Conservation (phyloP, 1,140 invertebrate species). For the Drosophila azteca region DNA sequence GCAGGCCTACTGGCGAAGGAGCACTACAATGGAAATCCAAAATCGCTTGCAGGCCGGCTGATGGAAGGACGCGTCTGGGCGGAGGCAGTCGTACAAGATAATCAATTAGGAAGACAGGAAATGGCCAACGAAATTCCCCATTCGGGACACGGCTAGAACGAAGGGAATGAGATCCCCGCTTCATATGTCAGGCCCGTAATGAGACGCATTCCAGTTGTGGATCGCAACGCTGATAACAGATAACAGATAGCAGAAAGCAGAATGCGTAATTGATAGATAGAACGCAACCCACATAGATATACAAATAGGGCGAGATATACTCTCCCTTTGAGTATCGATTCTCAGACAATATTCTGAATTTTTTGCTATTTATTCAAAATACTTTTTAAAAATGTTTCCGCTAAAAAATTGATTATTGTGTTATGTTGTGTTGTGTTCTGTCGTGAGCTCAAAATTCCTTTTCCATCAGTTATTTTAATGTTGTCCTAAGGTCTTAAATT, state of each 20-base stretch:
- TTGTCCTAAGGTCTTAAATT: too few species aligned
- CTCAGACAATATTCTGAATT: too few species aligned
- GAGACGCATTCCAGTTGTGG: constrained; percentile 17
- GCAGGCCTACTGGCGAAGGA: constrained; percentile 43
- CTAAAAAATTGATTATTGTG: too few species aligned
- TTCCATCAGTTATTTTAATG: too few species aligned
- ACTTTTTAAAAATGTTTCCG: too few species aligned
- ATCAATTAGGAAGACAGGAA: constrained; percentile 21
- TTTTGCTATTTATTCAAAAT: too few species aligned
- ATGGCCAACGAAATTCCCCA: constrained; percentile 12
- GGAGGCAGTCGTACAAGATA: constrained; percentile 16
- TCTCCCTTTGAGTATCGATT: too few species aligned
- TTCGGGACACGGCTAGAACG: too few species aligned
- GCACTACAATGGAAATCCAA: constrained; percentile 37
- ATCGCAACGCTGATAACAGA: background rate
- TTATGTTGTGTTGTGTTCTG: too few species aligned
- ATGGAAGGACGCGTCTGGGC: constrained; percentile 24
- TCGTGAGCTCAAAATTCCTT: too few species aligned
- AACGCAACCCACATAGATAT: constrained; percentile 45
- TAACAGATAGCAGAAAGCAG: constrained; percentile 26
- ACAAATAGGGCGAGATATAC: constrained; percentile 26
- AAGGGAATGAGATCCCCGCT: background rate
- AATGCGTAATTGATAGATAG: constrained; percentile 30
- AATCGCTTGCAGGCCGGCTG: constrained; percentile 39
- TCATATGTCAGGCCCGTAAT: constrained; percentile 9